A percentile compares a stretch with the other conserved stretches of the same genome.
phyloP scores from a whole-genome alignment of 2,113 vertebrate species.

The Onychorhynchus coronatus region DNA sequence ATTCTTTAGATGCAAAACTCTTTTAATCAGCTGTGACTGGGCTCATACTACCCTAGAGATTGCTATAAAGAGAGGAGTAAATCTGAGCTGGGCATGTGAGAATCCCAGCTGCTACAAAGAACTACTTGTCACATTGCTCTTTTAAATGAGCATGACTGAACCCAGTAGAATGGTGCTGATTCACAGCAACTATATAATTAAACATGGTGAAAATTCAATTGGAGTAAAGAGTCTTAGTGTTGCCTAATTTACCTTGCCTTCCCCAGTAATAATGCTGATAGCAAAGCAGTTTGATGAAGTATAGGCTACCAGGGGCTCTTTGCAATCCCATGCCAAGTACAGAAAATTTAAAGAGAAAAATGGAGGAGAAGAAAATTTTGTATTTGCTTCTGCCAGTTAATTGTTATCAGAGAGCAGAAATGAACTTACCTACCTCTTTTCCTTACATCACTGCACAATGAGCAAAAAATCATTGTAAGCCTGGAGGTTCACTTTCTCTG shows the following conservation, averaged over 20 bases:
- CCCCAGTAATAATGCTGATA: not conserved
- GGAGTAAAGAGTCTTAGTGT: not conserved
- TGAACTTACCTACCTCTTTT: not conserved
- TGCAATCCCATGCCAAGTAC: not conserved
- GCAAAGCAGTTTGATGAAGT: not conserved
- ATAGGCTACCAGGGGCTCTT: not conserved
- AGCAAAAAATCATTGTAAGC: not conserved
- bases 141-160: not conserved
- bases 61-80: not conserved
- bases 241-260: not conserved
- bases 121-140: not conserved
- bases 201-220: not conserved
- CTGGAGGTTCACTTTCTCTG: not conserved
- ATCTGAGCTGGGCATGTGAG: not conserved
- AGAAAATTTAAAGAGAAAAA: not conserved
- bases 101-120: slow-evolving; percentile 11
- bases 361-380: not conserved
- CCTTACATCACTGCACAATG: not conserved
- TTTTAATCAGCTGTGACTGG: not conserved
- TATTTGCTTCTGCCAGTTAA: not conserved
- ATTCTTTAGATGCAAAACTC: not conserved
- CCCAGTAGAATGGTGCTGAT: not conserved
- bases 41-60: not conserved
- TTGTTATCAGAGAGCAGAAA: not conserved
- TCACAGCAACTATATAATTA: not conserved